Conservation (phyloP, 1,140 invertebrate species). For the Prorops nasuta region DNA sequence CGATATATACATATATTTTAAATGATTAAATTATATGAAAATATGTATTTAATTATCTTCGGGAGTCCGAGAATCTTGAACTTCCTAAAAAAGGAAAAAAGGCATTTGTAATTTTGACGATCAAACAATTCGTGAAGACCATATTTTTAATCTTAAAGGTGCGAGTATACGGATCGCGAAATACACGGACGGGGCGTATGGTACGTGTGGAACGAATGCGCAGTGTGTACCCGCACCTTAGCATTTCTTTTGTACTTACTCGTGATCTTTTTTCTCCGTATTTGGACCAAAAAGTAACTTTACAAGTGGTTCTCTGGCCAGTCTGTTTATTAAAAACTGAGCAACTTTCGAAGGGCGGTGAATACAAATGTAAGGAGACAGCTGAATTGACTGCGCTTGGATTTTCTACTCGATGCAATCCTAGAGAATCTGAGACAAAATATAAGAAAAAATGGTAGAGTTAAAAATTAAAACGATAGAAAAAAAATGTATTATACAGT, state of each 20-base stretch:
- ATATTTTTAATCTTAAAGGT: no score
- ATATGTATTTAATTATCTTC: slow-evolving; percentile 47
- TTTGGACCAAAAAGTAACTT: slow-evolving; percentile 90
- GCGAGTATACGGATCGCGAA: no score
- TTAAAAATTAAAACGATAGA: slow-evolving; percentile 1
- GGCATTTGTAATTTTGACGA: slow-evolving; percentile 2
- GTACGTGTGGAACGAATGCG: no score
- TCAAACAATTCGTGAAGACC: no score
- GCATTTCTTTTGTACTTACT: no score
- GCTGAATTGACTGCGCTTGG: slow-evolving; percentile 82
- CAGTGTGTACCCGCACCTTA: no score
- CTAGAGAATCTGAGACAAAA: slow-evolving; percentile 75
- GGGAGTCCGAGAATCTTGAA: slow-evolving; percentile 48
- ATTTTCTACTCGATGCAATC: slow-evolving; percentile 95
- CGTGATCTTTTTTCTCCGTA: slow-evolving; percentile 69
- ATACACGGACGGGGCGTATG: no score
- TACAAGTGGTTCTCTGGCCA: slow-evolving; percentile 67
- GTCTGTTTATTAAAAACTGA: slow-evolving; percentile 89
- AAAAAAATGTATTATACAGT: no score
- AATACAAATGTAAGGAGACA: slow-evolving; percentile 94
- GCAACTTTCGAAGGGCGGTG: slow-evolving; percentile 89
- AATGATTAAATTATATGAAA: neutral
- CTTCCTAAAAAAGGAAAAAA: slow-evolving; percentile 36
- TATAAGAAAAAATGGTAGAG: neutral
- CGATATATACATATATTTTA: neutral